Evolutionary conservation across 2,113 vertebrate species (phyloP), one percentile per base, ranked within the genome.

Genomic region (Ranitomeya imitator): DNA sequence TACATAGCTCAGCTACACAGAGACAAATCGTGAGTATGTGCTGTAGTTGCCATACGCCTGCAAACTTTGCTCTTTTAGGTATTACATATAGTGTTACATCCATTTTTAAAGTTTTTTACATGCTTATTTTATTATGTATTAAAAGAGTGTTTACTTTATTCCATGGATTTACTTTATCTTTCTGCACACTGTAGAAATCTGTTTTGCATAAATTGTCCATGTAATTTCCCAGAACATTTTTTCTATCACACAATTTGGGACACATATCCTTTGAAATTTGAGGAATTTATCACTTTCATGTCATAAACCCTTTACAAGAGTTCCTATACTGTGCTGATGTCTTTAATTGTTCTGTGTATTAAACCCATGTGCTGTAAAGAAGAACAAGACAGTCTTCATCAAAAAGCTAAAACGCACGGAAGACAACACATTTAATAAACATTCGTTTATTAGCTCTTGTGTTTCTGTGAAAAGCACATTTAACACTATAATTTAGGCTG

Each of bases 381-480:
- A 67, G 21, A 84, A 71, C 15, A 84, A 71, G 71, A 59, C 23
- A n/a, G 59, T 54, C 37, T 21, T 57, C 18, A 31, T 11, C 8
- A 85, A 19, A 54, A 59, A 85, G 18, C 57, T 71, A 31, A 19
- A 59, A n/a, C 11, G n/a, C 57, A n/a, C 71, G 23, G 69, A 59
- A 45, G 69, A 85, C 83, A 59, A 23, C 9, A 74, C 51, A 85
- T 37, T 55, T 76, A 85, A 85, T 74, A 85, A 85, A 74, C 52
- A 13, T 6, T 85, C 13, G 13, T 76, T 85, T 76, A 74, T 37
- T 57, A 85, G 69, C 12, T 23, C n/a, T n/a, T 55, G 23, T 12
- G n/a, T 31, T 26, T 54, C 67, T 19, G 55, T 18, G 26, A 55
- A 21, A 52, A 74, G 59, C 26, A 85, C 83, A 74, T 11, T 19